Conservation (phyloP, 1,140 invertebrate genomes). For the Trichonephila clavipes region DNA sequence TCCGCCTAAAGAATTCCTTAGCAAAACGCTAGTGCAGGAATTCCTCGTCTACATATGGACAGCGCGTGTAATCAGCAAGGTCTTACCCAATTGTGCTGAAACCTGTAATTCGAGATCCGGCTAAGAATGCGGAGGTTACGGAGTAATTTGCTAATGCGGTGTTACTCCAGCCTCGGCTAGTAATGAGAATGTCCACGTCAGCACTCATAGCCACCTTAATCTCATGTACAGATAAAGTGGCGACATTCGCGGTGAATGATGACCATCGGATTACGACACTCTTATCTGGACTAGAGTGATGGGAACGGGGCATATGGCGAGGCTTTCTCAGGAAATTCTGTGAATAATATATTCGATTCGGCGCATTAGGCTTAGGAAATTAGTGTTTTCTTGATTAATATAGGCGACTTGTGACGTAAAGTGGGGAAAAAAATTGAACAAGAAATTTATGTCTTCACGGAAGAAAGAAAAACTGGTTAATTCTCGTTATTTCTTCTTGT, state of each 20-base stretch:
- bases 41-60: neutral
- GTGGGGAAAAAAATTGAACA: neutral
- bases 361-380: conserved; percentile 31
- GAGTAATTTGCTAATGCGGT: conserved; percentile 33
- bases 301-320: neutral
- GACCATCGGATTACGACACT: conserved; percentile 36
- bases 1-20: no score
- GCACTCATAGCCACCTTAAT: conserved; percentile 37
- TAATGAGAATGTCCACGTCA: conserved; percentile 40
- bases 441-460: neutral
- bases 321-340: conserved; percentile 29
- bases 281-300: conserved; percentile 3
- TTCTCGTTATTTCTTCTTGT: no score
- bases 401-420: neutral
- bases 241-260: conserved; percentile 37
- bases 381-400: conserved; percentile 38
- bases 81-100: conserved; percentile 25
- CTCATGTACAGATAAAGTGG: conserved; percentile 32
- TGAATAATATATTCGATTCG: conserved; percentile 35
- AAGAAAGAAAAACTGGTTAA: neutral
- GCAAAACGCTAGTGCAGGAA: neutral
- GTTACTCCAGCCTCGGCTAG: neutral
- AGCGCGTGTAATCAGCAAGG: neutral
- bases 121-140: neutral
- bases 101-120: conserved; percentile 31